A percentile compares a stretch with the other conserved stretches of the same genome.
Evolutionary conservation across 2,797 vertebrate species (phyloP).

Genomic region (Pantherophis alleghaniensis): DNA sequence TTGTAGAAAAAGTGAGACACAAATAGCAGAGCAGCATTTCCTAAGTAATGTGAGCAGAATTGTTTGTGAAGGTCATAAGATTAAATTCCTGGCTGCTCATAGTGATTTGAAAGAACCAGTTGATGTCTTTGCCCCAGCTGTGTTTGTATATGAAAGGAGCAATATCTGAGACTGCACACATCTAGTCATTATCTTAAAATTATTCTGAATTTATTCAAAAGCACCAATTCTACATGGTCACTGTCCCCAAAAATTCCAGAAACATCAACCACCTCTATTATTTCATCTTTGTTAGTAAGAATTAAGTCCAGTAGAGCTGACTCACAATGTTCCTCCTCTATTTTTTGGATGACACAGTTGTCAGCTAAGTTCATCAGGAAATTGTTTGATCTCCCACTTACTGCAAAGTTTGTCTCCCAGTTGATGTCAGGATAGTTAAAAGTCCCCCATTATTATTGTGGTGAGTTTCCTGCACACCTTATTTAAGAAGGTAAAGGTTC

Average conservation of each 20-base stretch:
- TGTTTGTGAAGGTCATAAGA: neutral
- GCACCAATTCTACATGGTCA: neutral
- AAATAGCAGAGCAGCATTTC: neutral
- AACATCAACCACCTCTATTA: neutral
- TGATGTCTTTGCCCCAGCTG: neutral
- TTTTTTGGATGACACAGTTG: no score
- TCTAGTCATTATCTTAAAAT: neutral
- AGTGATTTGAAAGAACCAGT: neutral
- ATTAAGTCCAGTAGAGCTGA: no score
- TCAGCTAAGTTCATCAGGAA: no score
- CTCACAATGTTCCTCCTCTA: no score
- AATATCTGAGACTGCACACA: neutral
- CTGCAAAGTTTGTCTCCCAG: no score
- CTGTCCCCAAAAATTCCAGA: neutral
- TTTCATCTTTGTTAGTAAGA: no score
- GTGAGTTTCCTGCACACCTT: no score
- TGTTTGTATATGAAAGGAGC: neutral
- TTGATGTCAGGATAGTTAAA: no score
- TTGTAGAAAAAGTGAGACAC: neutral
- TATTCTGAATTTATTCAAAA: neutral
- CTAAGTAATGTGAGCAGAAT: neutral
- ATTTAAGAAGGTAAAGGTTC: no score
- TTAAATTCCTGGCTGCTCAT: neutral
- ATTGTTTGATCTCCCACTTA: no score
- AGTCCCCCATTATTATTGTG: no score